These are phyloP conservation scores for Megalops cyprinoides DNA, from an alignment of 2,797 vertebrate species.

Conservation along the genomic window DNA sequence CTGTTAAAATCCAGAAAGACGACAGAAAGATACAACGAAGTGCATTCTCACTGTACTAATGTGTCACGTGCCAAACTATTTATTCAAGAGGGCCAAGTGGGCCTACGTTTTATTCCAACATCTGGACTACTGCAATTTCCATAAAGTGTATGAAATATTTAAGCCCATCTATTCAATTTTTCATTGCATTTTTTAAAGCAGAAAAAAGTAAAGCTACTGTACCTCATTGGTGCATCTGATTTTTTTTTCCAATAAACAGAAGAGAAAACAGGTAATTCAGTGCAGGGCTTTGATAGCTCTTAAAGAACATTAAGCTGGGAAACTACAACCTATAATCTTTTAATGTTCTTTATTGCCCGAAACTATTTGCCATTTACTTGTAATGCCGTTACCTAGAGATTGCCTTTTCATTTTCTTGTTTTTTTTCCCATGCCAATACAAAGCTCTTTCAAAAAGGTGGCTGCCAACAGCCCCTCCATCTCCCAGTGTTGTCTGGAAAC, in stretches of 20 bases:
- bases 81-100: slow-evolving; percentile 1
- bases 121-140: slow-evolving; percentile 25
- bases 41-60: not conserved
- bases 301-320: slow-evolving; percentile 7
- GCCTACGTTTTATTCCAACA: slow-evolving; percentile 21
- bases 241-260: not conserved
- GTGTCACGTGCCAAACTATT: not conserved
- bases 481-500: slow-evolving; percentile 4
- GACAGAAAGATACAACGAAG: not conserved
- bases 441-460: slow-evolving; percentile 15
- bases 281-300: not conserved
- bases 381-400: not conserved
- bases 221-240: not conserved
- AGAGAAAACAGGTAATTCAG: not conserved
- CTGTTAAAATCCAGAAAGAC: not conserved
- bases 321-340: slow-evolving; percentile 2
- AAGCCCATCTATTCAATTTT: slow-evolving; percentile 25
- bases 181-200: not conserved
- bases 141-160: slow-evolving; percentile 18
- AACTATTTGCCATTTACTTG: not conserved
- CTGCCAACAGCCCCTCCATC: slow-evolving; percentile 7
- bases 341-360: not conserved
- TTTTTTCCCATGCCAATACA: not conserved
- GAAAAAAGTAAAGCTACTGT: not conserved
- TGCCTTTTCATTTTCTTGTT: not conserved